phyloP scores from a whole-genome alignment of 2,113 vertebrate genomes.

The Sinocyclocheilus anshuiensis region DNA sequence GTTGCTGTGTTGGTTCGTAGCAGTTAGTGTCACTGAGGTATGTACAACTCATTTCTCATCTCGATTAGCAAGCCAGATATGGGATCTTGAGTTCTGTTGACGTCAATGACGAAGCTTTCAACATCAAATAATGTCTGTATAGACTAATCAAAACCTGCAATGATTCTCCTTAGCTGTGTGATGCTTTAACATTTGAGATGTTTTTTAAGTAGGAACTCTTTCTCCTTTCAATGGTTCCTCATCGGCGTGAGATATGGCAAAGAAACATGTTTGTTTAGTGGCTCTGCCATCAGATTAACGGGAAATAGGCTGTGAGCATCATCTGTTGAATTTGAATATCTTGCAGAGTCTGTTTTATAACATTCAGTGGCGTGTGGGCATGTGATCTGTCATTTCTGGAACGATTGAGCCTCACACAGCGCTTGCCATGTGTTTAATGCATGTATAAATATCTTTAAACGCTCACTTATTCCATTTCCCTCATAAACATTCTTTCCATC shows the following conservation, averaged over 20 bases:
- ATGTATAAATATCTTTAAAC: constrained; percentile 2
- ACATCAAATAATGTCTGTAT: neutral
- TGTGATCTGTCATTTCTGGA: neutral
- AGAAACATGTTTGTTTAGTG: neutral
- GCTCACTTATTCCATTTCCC: constrained; percentile 8
- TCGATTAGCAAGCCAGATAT: neutral
- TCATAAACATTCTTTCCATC: constrained; percentile 28
- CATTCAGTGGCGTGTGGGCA: constrained; percentile 5
- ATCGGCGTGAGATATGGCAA: neutral
- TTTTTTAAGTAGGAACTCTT: constrained; percentile 4
- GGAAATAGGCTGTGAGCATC: neutral
- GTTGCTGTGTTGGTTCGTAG: constrained; percentile 22
- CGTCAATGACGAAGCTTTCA: neutral
- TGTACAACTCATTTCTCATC: constrained; percentile 15
- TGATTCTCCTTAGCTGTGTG: neutral
- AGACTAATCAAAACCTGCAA: neutral
- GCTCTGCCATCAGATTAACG: neutral
- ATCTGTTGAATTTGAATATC: constrained; percentile 6
- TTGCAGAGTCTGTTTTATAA: constrained; percentile 11
- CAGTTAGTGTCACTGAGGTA: constrained; percentile 41
- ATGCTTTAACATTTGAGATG: neutral
- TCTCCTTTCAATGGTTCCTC: neutral
- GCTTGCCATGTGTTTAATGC: neutral
- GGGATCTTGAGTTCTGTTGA: neutral
- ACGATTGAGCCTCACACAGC: neutral